phyloP scores from a whole-genome alignment of 1,140 invertebrate species.

The Frieseomelitta varia region DNA sequence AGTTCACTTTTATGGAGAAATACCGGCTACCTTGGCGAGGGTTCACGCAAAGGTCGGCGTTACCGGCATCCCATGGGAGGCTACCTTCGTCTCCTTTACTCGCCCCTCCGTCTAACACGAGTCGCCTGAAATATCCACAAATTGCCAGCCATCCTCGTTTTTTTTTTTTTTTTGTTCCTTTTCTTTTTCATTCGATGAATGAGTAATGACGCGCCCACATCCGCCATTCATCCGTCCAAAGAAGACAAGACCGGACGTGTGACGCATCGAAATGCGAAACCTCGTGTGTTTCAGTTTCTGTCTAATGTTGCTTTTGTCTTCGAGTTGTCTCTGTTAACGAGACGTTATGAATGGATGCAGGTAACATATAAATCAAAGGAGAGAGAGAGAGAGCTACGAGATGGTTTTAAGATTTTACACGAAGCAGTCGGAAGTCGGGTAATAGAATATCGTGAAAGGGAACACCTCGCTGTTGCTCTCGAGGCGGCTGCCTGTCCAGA shows the following conservation, averaged over 20 bases:
- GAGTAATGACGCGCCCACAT: constrained; percentile 54
- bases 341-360: not conserved
- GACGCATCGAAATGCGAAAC: constrained; percentile 10
- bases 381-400: not conserved
- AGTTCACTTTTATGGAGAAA: constrained; percentile 62
- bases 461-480: not conserved
- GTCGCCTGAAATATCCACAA: constrained; percentile 66
- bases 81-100: constrained; percentile 35
- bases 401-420: not conserved
- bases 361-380: no score
- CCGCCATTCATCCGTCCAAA: constrained; percentile 54
- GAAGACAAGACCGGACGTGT: constrained; percentile 40
- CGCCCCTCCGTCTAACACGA: constrained; percentile 49
- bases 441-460: constrained; percentile 11
- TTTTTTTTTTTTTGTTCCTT: constrained; percentile 64
- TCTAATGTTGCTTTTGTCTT: not conserved
- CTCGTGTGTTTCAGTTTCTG: not conserved
- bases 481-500: not conserved
- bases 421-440: not conserved
- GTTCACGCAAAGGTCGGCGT: constrained; percentile 55
- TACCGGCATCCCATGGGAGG: constrained; percentile 55
- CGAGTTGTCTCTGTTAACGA: not conserved
- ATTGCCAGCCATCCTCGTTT: constrained; percentile 43
- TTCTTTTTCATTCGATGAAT: constrained; percentile 65
- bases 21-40: constrained; percentile 53